Evolutionary conservation across 2,113 vertebrate species (phyloP).

Genomic region (Platanista minor): DNA sequence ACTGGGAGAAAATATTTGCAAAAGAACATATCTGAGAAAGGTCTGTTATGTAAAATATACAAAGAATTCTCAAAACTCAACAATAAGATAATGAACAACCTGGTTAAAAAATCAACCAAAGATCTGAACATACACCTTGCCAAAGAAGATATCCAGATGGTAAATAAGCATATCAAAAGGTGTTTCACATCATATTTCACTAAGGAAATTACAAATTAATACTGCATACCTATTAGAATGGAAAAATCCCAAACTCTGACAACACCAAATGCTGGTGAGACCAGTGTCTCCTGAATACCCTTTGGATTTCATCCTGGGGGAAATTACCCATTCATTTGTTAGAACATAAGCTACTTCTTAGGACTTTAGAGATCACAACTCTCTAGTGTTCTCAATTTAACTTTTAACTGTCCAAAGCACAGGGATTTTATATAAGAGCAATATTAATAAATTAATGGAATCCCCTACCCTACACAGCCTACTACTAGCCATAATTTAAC

Average conservation of each 20-base stretch:
- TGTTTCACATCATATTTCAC: neutral
- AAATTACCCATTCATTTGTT: neutral
- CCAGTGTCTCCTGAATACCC: neutral
- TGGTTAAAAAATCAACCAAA: neutral
- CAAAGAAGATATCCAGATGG: neutral
- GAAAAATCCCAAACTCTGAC: too few species aligned
- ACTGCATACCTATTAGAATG: neutral
- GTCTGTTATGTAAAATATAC: neutral
- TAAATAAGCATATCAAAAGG: too few species aligned
- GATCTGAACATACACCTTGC: neutral
- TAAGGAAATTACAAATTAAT: neutral
- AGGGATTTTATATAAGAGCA: neutral
- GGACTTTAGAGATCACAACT: neutral
- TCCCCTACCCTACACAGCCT: accelerated
- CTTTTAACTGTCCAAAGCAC: neutral
- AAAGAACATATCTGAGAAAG: neutral
- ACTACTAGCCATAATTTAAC: neutral
- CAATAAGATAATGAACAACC: neutral
- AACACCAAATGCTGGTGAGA: neutral
- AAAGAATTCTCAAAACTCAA: neutral
- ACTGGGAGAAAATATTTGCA: neutral
- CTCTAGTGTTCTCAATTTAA: neutral
- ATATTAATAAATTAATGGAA: neutral
- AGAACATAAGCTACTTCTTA: neutral
- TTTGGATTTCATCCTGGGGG: neutral